Base-by-base conservation (phyloP, 2,888 invertebrate genomes). In the Pegoplata infirma region DNA sequence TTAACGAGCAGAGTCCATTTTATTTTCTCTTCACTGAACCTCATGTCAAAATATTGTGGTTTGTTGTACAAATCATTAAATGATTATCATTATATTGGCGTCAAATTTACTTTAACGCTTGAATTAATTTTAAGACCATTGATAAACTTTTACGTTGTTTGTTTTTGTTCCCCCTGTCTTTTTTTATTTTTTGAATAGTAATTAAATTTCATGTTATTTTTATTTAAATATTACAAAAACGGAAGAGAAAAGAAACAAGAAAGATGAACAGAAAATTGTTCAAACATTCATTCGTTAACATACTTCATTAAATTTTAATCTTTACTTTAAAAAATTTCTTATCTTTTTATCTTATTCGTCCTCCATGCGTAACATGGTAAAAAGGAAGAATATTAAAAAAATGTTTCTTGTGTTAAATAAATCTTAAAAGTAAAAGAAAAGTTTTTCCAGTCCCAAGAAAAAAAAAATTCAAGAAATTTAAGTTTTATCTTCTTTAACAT, bases 401-500 rank as follows among this genome's bases (percentile, higher is more conserved):
- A 25, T 25, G 14, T 53, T 49, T 21, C 55, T 46, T 51, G 36
- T 58, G 32, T 47, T 47, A 49, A 73, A 73, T 73, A 73, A 73
- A 64, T 73, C 51, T 58, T 58, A 36, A 64, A 28, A 19, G 10
- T 5, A 55, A 46, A 56, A 55, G 12, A 21, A 56, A 63, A 49
- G 10, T 32, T 32, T 51, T 64, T 23, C 36, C 16, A n/a, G n/a
- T n/a, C n/a, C n/a, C n/a, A n/a, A n/a, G n/a, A n/a, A n/a, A n/a
- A n/a, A n/a, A n/a, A n/a, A n/a, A n/a, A n/a, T 25, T 36, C 17
- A 61, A 67, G 56, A 73, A 63, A 73, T 67, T 68, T 14, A 73
- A 68, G 68, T 73, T 77, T 73, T 77, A 77, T 77, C 73, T 73
- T 36, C 72, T 64, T 47, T 44, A 63, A 68, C 63, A 73, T 67